Evolutionary conservation across 2,797 vertebrate species (phyloP).

Genomic region (Apogon hyalosoma): DNA sequence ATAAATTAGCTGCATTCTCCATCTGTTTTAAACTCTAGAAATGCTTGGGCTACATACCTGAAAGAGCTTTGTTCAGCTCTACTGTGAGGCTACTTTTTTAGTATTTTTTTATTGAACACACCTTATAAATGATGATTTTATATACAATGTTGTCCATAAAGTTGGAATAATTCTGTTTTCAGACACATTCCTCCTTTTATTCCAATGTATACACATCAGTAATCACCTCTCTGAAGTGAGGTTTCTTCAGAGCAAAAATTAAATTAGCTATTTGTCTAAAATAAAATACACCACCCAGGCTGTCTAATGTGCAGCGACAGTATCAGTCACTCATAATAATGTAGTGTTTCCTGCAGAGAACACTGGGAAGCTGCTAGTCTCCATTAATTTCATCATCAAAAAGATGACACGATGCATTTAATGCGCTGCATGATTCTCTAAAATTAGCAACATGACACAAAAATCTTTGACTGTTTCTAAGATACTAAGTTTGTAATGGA

Average conservation of each 20-base stretch:
- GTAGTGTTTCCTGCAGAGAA: slow-evolving; percentile 40
- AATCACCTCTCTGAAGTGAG: slow-evolving; percentile 1
- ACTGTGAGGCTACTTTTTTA: no score
- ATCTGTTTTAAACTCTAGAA: no score
- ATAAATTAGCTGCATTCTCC: no score
- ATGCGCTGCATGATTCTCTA: slow-evolving; percentile 40
- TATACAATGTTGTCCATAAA: no score
- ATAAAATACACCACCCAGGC: slow-evolving; percentile 17
- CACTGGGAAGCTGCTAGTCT: slow-evolving; percentile 29
- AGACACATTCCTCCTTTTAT: no score
- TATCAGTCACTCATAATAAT: slow-evolving; percentile 34
- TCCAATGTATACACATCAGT: no score
- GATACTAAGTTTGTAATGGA: slow-evolving; percentile 7
- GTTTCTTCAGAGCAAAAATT: neutral
- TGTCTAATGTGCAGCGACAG: slow-evolving; percentile 3
- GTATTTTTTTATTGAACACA: no score
- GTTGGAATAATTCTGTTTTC: no score
- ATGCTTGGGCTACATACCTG: no score
- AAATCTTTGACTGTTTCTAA: neutral
- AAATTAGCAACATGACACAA: slow-evolving; percentile 33
- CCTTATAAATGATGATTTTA: no score
- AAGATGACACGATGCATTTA: slow-evolving; percentile 55
- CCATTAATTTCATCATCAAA: slow-evolving; percentile 68
- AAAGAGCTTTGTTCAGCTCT: no score
- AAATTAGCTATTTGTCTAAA: slow-evolving; percentile 25